Evolutionary conservation across 2,888 invertebrate species (phyloP).

Genomic region (Spodoptera littoralis): DNA sequence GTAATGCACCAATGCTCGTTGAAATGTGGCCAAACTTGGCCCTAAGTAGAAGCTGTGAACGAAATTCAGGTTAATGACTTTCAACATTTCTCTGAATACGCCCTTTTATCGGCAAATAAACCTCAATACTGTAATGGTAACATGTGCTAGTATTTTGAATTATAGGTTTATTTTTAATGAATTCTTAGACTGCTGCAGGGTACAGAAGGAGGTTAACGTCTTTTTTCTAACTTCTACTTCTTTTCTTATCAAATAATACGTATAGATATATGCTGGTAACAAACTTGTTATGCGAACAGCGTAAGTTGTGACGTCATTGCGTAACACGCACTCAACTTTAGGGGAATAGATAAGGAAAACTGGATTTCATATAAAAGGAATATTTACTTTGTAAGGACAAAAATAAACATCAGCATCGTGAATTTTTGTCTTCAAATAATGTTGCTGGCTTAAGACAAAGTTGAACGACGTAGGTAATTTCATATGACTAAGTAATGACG

Average conservation of each 20-base stretch:
- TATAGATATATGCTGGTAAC: constrained; percentile 34
- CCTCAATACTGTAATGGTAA: constrained; percentile 29
- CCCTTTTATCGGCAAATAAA: constrained; percentile 41
- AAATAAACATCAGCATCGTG: constrained; percentile 12
- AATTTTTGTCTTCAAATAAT: constrained; percentile 3
- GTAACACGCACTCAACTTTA: constrained; percentile 43
- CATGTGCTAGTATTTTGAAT: constrained; percentile 15
- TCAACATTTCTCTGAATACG: constrained; percentile 29
- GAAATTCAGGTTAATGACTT: constrained; percentile 40
- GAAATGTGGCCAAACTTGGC: constrained; percentile 23
- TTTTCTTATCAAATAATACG: constrained; percentile 33
- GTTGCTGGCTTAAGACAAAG: no score
- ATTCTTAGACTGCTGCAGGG: constrained; percentile 8
- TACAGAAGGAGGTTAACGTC: not conserved
- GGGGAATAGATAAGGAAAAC: constrained; percentile 55
- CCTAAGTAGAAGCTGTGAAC: constrained; percentile 12
- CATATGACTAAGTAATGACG: no score
- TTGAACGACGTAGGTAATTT: no score
- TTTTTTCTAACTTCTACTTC: not conserved
- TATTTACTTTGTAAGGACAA: constrained; percentile 25
- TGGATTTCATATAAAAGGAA: constrained; percentile 42
- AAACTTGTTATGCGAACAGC: constrained; percentile 48
- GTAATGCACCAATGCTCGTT: constrained; percentile 11
- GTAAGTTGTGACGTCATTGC: constrained; percentile 49
- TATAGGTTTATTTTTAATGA: constrained; percentile 15